phyloP scores from a whole-genome alignment of 2,113 vertebrate species.

The Podarcis muralis region DNA sequence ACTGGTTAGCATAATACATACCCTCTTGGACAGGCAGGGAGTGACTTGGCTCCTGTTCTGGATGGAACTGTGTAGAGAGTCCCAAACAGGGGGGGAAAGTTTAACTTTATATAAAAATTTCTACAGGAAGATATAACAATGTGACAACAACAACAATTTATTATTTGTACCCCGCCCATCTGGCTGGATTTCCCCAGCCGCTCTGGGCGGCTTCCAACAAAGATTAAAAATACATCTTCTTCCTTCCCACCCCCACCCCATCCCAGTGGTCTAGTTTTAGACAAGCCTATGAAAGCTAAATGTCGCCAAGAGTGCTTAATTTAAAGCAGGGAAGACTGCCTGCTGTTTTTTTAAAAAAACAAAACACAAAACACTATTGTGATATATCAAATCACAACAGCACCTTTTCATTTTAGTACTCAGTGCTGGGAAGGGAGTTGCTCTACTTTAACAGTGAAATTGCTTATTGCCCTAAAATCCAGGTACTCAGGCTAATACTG shows the following conservation, averaged over 20 bases:
- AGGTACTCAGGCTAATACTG: background rate
- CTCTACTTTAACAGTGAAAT: background rate
- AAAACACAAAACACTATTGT: background rate
- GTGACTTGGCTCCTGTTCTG: slow-evolving; percentile 73
- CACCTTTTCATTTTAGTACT: background rate
- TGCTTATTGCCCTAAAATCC: background rate
- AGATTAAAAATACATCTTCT: no score
- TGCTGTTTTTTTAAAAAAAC: background rate
- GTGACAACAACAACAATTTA: no score
- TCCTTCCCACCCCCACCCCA: no score
- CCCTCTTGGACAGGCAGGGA: slow-evolving; percentile 47
- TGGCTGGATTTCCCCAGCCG: no score
- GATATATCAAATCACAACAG: background rate
- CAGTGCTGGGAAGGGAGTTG: background rate
- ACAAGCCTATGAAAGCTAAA: background rate
- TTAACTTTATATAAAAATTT: background rate
- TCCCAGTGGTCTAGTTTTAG: background rate
- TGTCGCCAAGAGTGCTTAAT: background rate
- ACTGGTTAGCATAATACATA: slow-evolving; percentile 34
- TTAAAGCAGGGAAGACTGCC: background rate
- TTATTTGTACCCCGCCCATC: no score
- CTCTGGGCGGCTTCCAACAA: no score
- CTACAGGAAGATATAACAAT: background rate
- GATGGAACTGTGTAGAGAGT: slow-evolving; percentile 76
- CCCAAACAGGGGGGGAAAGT: background rate